Evolutionary conservation across 2,113 vertebrate genomes (phyloP).

Genomic region (Erythrocercus mccallii): DNA sequence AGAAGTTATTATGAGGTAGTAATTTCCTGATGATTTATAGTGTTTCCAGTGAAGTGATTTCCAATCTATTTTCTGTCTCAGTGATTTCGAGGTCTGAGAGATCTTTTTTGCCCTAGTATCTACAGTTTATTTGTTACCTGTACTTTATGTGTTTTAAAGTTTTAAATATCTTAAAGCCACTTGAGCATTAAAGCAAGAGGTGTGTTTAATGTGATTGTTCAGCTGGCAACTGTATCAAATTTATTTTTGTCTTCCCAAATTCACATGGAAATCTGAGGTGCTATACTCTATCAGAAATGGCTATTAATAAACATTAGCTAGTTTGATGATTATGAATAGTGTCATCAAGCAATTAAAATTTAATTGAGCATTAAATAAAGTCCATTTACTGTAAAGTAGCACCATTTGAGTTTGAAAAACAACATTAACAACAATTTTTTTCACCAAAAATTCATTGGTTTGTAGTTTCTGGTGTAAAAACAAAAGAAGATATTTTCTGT

Average conservation of each 20-base stretch:
- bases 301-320: slow-evolving; percentile 34
- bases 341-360: slow-evolving; percentile 58
- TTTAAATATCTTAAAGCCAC: not conserved
- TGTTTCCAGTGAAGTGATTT: not conserved
- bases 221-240: not conserved
- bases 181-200: not conserved
- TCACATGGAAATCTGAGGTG: not conserved
- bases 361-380: slow-evolving; percentile 68
- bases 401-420: slow-evolving; percentile 26
- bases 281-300: slow-evolving; percentile 2
- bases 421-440: not conserved
- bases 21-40: not conserved
- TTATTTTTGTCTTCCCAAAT: not conserved
- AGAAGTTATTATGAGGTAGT: not conserved
- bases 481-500: not conserved
- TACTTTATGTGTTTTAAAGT: not conserved
- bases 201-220: not conserved
- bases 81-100: not conserved
- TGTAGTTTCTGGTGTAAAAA: not conserved
- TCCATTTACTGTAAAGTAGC: slow-evolving; percentile 51
- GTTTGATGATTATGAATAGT: slow-evolving; percentile 52
- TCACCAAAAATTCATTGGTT: not conserved
- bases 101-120: not conserved
- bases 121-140: not conserved
- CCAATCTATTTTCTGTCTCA: not conserved